Percentiles rank a stretch among this genome's conserved stretches.
Conservation (phyloP, 1,140 invertebrate genomes). For the Euura lappo region DNA sequence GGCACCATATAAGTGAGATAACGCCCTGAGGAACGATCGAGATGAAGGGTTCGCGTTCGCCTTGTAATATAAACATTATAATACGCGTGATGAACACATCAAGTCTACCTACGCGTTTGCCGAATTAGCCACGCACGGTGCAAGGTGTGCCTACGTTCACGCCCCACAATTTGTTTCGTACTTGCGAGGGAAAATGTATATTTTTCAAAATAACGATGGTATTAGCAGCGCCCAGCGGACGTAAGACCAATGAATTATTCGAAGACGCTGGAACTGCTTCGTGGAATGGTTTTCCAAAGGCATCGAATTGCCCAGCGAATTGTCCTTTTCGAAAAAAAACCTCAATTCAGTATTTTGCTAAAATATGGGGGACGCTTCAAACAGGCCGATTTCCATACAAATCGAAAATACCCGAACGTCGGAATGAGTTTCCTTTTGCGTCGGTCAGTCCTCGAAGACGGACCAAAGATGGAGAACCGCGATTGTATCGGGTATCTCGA, state of each 20-base stretch:
- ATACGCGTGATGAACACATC: slow-evolving; percentile 13
- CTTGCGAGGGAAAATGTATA: neutral
- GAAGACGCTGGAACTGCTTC: neutral
- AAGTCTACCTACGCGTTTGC: slow-evolving; percentile 11
- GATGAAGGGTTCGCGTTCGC: neutral
- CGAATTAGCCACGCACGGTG: slow-evolving; percentile 3
- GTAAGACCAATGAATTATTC: neutral
- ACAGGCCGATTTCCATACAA: slow-evolving; percentile 4
- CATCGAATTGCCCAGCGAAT: neutral
- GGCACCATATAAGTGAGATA: neutral
- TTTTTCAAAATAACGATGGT: neutral
- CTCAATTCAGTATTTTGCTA: neutral
- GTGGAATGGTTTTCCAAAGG: neutral
- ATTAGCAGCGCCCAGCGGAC: neutral
- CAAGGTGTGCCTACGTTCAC: slow-evolving; percentile 7
- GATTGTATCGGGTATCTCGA: neutral
- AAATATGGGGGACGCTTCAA: neutral
- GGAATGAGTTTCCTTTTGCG: neutral
- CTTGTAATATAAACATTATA: slow-evolving; percentile 10
- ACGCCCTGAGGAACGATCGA: neutral
- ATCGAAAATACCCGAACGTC: neutral
- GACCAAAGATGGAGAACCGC: neutral
- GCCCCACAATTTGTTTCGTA: slow-evolving; percentile 9
- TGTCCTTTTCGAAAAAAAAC: neutral
- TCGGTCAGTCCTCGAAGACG: neutral